Percentiles rank a stretch among this genome's conserved stretches.
These are phyloP conservation scores for Antechinus flavipes DNA, from an alignment of 2,113 vertebrate genomes.

Conservation along the genomic window DNA sequence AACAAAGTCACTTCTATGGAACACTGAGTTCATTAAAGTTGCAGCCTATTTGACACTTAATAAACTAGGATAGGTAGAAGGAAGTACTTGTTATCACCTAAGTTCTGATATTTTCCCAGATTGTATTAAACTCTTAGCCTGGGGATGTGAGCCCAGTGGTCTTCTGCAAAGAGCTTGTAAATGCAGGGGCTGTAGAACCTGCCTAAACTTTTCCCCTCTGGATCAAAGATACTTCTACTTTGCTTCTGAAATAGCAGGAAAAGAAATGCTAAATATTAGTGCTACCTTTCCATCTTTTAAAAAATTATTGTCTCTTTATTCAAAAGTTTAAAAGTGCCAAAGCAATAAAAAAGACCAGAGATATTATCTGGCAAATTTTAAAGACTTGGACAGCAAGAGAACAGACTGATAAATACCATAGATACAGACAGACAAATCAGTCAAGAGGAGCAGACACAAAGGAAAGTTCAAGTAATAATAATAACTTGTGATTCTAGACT, in stretches of 20 bases:
- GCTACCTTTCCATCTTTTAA: background rate
- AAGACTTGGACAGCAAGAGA: background rate
- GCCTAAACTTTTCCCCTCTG: background rate
- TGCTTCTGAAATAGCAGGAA: background rate
- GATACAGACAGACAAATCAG: background rate
- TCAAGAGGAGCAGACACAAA: background rate
- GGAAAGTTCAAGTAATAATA: background rate
- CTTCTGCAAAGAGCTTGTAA: background rate
- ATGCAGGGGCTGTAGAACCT: background rate
- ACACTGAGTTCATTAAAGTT: background rate
- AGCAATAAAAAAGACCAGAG: background rate
- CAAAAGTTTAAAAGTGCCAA: background rate
- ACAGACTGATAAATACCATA: background rate
- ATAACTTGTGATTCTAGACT: background rate
- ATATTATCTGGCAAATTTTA: background rate
- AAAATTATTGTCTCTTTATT: background rate
- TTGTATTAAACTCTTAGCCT: background rate
- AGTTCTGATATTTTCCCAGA: background rate
- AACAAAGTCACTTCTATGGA: background rate
- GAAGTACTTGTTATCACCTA: background rate
- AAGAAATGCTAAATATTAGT: background rate
- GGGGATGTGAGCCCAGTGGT: background rate
- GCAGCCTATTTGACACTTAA: background rate
- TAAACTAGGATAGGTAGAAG: background rate
- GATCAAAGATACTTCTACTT: background rate